Evolutionary conservation across 2,888 invertebrate species (phyloP).

Genomic region (Brachypalpus laphriformis): DNA sequence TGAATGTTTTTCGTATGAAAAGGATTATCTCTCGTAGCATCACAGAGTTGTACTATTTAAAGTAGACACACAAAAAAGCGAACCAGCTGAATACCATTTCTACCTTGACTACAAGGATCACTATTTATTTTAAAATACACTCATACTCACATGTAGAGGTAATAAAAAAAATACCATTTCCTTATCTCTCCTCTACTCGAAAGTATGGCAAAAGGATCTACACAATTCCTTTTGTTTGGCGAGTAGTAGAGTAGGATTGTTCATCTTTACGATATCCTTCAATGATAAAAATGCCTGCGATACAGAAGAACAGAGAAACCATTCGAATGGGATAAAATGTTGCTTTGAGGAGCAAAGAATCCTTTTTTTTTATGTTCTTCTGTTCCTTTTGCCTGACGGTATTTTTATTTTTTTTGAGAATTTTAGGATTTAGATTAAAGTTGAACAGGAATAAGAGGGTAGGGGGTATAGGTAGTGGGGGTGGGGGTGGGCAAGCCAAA

Average conservation of each 20-base stretch:
- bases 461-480: neutral
- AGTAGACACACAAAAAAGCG: constrained; percentile 4
- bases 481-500: neutral
- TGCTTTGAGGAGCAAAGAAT: constrained; percentile 44
- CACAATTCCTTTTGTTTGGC: constrained; percentile 27
- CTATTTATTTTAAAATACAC: constrained; percentile 54
- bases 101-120: constrained; percentile 62
- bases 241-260: constrained; percentile 37
- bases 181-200: constrained; percentile 42
- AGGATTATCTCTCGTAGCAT: constrained; percentile 21
- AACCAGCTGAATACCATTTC: constrained; percentile 17
- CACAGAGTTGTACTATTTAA: neutral
- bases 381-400: constrained; percentile 26
- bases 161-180: constrained; percentile 36
- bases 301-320: constrained; percentile 1
- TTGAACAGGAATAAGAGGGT: constrained; percentile 18
- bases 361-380: constrained; percentile 40
- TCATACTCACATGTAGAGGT: constrained; percentile 16
- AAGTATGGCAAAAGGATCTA: constrained; percentile 29
- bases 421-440: constrained; percentile 53
- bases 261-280: constrained; percentile 70
- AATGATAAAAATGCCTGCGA: constrained; percentile 62
- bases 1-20: neutral
- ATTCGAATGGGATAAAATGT: constrained; percentile 53
- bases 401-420: constrained; percentile 10